These are phyloP conservation scores for Urosaurus nigricauda DNA, from an alignment of 2,797 vertebrate genomes.

Conservation along the genomic window DNA sequence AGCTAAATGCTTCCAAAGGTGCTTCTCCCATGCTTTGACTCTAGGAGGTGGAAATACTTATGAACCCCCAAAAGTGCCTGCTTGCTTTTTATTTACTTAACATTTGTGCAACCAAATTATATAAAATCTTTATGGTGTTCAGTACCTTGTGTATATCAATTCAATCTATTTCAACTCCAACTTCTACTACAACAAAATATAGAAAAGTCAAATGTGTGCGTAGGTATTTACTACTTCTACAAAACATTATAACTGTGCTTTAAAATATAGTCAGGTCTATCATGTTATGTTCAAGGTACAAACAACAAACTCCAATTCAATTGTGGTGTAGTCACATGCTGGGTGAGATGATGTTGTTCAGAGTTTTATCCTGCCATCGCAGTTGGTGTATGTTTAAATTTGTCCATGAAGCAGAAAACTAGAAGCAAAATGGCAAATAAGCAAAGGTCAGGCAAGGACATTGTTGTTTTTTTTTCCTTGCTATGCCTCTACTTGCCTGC, in stretches of 20 bases:
- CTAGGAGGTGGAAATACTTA: too few relatives aligned
- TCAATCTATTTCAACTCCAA: too few relatives aligned
- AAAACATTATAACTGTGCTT: background rate
- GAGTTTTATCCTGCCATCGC: background rate
- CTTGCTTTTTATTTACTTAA: too few relatives aligned
- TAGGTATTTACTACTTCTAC: too few relatives aligned
- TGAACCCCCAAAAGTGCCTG: too few relatives aligned
- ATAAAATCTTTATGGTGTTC: too few relatives aligned
- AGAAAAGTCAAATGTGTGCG: too few relatives aligned
- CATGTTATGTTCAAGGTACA: background rate
- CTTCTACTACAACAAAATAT: too few relatives aligned
- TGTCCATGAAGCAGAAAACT: accelerated
- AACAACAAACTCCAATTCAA: conserved; percentile 9
- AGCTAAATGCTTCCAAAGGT: too few relatives aligned
- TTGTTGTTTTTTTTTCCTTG: background rate
- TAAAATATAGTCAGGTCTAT: background rate
- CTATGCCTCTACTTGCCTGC: background rate
- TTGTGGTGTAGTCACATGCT: background rate
- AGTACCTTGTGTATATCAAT: too few relatives aligned
- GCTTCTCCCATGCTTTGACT: too few relatives aligned
- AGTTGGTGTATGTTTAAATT: background rate
- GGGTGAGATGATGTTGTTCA: conserved; percentile 12
- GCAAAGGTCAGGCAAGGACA: background rate
- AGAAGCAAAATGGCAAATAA: background rate
- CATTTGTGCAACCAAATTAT: too few relatives aligned